Percentiles rank a stretch among this genome's conserved stretches.
phyloP scores from a whole-genome alignment of 2,888 invertebrate species.

The Cerceris ruficornis region DNA sequence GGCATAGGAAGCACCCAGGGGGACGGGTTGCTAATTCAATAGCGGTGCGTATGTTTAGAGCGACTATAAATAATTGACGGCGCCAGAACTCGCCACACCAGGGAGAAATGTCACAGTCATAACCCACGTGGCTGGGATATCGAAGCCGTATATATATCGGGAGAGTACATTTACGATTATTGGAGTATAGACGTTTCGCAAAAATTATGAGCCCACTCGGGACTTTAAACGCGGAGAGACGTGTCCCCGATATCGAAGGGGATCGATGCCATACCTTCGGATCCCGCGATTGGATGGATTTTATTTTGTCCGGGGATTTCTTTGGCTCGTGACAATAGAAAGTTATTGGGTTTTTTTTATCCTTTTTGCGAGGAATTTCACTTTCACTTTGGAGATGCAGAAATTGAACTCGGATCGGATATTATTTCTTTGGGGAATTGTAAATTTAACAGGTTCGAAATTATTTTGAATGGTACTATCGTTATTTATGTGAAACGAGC shows the following conservation, averaged over 20 bases:
- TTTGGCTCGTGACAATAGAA: no score
- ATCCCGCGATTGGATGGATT: no score
- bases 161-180: slow-evolving; percentile 12
- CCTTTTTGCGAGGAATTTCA: no score
- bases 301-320: no score
- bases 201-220: slow-evolving; percentile 20
- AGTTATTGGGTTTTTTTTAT: no score
- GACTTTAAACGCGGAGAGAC: slow-evolving; percentile 19
- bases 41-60: slow-evolving; percentile 50
- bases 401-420: no score
- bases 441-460: no score
- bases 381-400: no score
- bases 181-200: slow-evolving; percentile 7
- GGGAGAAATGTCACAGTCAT: slow-evolving; percentile 51
- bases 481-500: no score
- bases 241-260: background rate
- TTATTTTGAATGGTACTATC: no score
- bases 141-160: slow-evolving; percentile 9
- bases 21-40: slow-evolving; percentile 50
- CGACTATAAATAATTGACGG: slow-evolving; percentile 57
- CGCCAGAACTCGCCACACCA: slow-evolving; percentile 54
- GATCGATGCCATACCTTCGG: background rate
- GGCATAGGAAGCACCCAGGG: slow-evolving; percentile 16
- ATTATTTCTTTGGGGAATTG: no score
- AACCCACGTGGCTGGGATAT: slow-evolving; percentile 33